Conservation (phyloP, 2,797 vertebrate genomes). For the Enteromius fasciolatus region DNA sequence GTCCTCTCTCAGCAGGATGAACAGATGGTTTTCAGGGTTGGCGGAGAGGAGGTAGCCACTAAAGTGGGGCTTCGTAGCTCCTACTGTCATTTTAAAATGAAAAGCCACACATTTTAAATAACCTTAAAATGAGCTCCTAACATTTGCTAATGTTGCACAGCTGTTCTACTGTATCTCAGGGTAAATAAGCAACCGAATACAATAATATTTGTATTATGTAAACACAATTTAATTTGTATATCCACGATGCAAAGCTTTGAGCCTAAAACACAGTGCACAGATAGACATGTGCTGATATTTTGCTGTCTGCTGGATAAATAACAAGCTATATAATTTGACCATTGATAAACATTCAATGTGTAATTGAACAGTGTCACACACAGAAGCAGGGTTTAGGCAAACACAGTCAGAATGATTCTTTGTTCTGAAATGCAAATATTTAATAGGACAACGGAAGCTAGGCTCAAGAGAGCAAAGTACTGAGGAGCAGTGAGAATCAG, state of each 20-base stretch:
- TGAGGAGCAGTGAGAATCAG: constrained; percentile 22
- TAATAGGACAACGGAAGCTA: constrained; percentile 3
- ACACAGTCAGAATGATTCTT: background rate
- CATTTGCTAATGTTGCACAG: background rate
- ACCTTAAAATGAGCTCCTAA: constrained; percentile 17
- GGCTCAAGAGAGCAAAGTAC: background rate
- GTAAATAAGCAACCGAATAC: background rate
- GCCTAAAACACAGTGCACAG: background rate
- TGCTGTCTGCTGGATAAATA: background rate
- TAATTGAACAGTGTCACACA: background rate
- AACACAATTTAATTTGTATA: background rate
- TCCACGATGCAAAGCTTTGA: background rate
- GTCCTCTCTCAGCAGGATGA: constrained; percentile 68
- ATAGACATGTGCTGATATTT: background rate
- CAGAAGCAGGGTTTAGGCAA: background rate
- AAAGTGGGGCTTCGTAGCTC: constrained; percentile 63
- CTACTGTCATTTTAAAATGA: constrained; percentile 57
- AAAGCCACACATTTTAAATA: constrained; percentile 37
- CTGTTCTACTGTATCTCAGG: background rate
- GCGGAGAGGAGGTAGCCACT: constrained; percentile 72
- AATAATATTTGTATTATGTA: background rate
- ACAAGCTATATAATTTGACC: background rate
- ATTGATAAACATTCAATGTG: background rate
- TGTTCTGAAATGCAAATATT: constrained; percentile 16
- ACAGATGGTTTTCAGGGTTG: constrained; percentile 81